Base-by-base conservation (phyloP, 2,797 vertebrate species). In the Spea hammondii region DNA sequence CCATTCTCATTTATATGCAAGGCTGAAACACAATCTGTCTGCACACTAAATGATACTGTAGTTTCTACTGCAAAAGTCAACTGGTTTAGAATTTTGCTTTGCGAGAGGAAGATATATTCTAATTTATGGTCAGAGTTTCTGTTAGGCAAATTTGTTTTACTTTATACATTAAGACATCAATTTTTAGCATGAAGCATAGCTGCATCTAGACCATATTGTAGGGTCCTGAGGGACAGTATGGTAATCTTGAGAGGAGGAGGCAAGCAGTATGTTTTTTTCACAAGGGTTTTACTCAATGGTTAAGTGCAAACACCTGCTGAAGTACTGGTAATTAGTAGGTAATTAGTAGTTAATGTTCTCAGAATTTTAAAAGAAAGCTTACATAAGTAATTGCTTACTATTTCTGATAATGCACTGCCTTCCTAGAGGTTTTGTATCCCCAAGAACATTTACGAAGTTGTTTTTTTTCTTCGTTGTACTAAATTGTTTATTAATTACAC, bases 401-500 rank as follows among this genome's bases (percentile, higher is more conserved):
- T 93, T 93, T 92, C 90, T 91, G 95, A 93, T 95, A 96, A 96
- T 96, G 94, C 94, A 93, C 93, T 94, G 90, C 93, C 92, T 92
- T 95, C 95, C 94, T 94, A 94, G 95, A 96, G 96, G 95, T 95
- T 96, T 96, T 93, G 92, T 96, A 96, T 96, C 95, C 95, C 94
- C 92, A 94, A 73, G 94, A 97, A 96, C 93, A 95, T 95, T 95
- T 95, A 95, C 95, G 95, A 96, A 95, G 94, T 95, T 95, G 93
- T 94, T 94, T 91, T 95, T 91, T 82, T 96, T 94, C 93, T 95
- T 32, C 94, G 92, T 95, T 95, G 93, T 95, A 95, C 96, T 91
- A 97, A 97, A 98, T 96, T 95, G 93, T 91, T 97, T 97, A 97
- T 97, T 97, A 98, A 97, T 98, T 97, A 98, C 95, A 95, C 94